Evolutionary conservation across 2,797 vertebrate species (phyloP).

Genomic region (Calcarius lapponicus): DNA sequence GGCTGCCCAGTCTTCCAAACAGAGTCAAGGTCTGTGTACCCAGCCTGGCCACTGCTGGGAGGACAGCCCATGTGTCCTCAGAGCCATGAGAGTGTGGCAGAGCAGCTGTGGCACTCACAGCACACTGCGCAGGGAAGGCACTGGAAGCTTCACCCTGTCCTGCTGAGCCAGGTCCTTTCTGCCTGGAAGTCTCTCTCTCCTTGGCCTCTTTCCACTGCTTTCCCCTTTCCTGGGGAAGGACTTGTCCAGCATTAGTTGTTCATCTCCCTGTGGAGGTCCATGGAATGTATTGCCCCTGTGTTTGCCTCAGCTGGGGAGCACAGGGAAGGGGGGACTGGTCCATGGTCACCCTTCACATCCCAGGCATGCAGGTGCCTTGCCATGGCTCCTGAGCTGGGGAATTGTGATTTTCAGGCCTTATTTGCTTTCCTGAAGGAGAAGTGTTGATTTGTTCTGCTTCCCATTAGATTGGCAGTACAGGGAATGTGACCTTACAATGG

Average conservation of each 20-base stretch:
- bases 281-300: not conserved
- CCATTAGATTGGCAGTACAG: not conserved
- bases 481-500: not conserved
- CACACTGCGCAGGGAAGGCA: not conserved
- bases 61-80: not conserved
- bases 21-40: not conserved
- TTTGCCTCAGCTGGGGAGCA: not conserved
- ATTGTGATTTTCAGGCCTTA: not conserved
- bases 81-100: not conserved
- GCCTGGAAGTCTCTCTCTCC: not conserved
- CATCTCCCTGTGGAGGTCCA: not conserved
- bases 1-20: not conserved
- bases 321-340: not conserved
- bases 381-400: not conserved
- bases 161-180: conserved; percentile 1
- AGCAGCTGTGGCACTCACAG: not conserved
- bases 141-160: conserved; percentile 5
- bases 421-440: not conserved
- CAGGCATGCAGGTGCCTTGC: not conserved
- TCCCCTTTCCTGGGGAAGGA: not conserved
- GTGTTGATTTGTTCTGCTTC: not conserved
- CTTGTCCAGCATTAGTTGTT: not conserved
- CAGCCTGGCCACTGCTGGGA: not conserved
- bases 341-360: not conserved
- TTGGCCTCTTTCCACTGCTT: conserved; percentile 17